Conservation (phyloP, 2,888 invertebrate genomes). For the Lordiphosa andalusiaca region DNA sequence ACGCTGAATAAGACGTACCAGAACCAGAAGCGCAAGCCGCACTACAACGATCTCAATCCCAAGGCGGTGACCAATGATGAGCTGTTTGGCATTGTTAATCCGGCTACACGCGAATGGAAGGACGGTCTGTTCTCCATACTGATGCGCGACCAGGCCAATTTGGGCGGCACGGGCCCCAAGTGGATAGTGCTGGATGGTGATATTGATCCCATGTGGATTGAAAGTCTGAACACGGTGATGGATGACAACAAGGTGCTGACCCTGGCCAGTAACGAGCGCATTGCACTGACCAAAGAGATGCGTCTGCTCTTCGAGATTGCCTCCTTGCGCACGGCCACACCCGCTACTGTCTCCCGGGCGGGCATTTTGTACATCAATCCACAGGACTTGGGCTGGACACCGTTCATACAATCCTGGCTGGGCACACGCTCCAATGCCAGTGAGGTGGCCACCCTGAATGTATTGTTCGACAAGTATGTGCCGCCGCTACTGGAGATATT, state of each 20-base stretch:
- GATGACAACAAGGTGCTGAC: conserved; percentile 97
- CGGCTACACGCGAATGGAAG: conserved; percentile 96
- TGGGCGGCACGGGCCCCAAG: conserved; percentile 91
- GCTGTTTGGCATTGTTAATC: conserved; percentile 95
- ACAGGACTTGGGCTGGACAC: conserved; percentile 96
- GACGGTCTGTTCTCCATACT: conserved; percentile 94
- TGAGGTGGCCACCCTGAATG: conserved; percentile 89
- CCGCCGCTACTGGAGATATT: conserved; percentile 90
- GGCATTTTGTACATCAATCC: conserved; percentile 97
- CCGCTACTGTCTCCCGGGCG: conserved; percentile 96
- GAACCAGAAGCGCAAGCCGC: conserved; percentile 90
- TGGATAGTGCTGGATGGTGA: conserved; percentile 98
- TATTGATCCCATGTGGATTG: conserved; percentile 99
- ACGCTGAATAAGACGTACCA: conserved; percentile 91
- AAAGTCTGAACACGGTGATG: conserved; percentile 97
- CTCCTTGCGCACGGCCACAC: conserved; percentile 93
- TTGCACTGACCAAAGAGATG: conserved; percentile 93
- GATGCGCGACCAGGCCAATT: conserved; percentile 96
- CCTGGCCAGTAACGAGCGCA: conserved; percentile 95
- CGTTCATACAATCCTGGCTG: conserved; percentile 94
- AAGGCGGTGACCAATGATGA: conserved; percentile 98
- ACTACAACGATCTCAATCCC: conserved; percentile 94
- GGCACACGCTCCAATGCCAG: conserved; percentile 87
- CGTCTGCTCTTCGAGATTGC: conserved; percentile 96
- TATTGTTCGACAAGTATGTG: conserved; percentile 96